Conservation (phyloP, 2,113 vertebrate genomes). For the Hemibagrus wyckioides region DNA sequence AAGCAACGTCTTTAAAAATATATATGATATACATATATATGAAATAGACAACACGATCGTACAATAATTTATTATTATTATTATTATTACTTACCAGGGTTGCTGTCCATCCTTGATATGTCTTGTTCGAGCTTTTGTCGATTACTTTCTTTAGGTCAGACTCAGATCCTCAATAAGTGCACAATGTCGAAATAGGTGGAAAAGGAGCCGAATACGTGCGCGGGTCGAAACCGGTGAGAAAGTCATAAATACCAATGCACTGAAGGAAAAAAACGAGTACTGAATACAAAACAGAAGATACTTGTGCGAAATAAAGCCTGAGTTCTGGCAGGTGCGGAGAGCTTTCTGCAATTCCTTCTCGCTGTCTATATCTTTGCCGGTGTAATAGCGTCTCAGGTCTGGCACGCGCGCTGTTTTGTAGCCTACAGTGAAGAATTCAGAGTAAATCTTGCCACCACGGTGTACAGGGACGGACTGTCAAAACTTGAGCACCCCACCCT, state of each 20-base stretch:
- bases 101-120: constrained; percentile 71
- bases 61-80: background rate
- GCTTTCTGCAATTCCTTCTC: constrained; percentile 31
- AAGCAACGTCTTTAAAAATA: background rate
- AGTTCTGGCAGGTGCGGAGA: constrained; percentile 38
- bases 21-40: background rate
- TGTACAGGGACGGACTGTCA: constrained; percentile 53
- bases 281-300: constrained; percentile 44
- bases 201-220: constrained; percentile 22
- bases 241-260: constrained; percentile 47
- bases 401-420: constrained; percentile 42
- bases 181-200: constrained; percentile 53
- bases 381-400: constrained; percentile 54
- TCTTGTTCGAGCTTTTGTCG: constrained; percentile 21
- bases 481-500: constrained; percentile 50
- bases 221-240: constrained; percentile 37
- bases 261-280: constrained; percentile 45
- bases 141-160: constrained; percentile 16
- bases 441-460: constrained; percentile 54
- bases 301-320: constrained; percentile 26
- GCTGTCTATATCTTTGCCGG: constrained; percentile 45
- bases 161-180: constrained; percentile 36
- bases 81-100: constrained; percentile 60
- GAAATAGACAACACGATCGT: too few species aligned
- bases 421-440: constrained; percentile 57